Base-by-base conservation (phyloP, 2,113 vertebrate genomes). In the Phalacrocorax pelagicus region DNA sequence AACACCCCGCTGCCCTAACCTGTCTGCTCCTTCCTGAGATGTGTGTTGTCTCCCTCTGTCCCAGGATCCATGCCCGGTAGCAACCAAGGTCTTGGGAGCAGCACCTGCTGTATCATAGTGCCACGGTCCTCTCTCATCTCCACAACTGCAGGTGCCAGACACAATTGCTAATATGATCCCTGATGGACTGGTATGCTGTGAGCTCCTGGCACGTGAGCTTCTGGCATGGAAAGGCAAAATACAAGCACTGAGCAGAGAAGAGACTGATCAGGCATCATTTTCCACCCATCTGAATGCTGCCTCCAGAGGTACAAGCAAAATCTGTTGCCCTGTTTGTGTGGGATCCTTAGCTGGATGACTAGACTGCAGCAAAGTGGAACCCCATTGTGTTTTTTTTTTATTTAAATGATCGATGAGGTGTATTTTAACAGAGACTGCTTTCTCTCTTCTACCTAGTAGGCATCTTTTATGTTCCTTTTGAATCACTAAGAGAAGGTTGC, bases 101-200 rank as follows among this genome's bases (percentile, higher is more conserved):
- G 65, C 30, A 57, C 5, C 10, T 22, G 47, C 55, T 70, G 8
- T 38, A 12, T 9, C 44, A 21, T 42, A 54, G 26, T 2, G 2
- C 27, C n/a, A 13, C 0, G 1, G 34, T 47, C 12, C 15, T 38
- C 19, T n/a, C 29, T 70, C 63, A 86, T 59, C 32, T 74, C 38
- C 7, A 0, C 11, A 51, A 42, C 16, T 26, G 18, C 0, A 5
- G 38, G 12, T 51, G 47, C 27, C 0, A 0, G 62, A 12, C 36
- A 29, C 0, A 0, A 26, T 29, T 20, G 27, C 6, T 75, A 30
- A 24, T 4, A 17, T 4, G 18, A 74, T 49, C 49, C 22, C 23
- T 23, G 32, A 62, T 7, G 27, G 40, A 62, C 26, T 24, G 52
- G 12, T 34, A 44, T 0, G 1, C 34, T 44, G 17, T 20, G 47